Percentiles rank a stretch among this genome's conserved stretches.
Evolutionary conservation across 2,797 vertebrate species (phyloP).

Genomic region (Corythornis leucogaster): DNA sequence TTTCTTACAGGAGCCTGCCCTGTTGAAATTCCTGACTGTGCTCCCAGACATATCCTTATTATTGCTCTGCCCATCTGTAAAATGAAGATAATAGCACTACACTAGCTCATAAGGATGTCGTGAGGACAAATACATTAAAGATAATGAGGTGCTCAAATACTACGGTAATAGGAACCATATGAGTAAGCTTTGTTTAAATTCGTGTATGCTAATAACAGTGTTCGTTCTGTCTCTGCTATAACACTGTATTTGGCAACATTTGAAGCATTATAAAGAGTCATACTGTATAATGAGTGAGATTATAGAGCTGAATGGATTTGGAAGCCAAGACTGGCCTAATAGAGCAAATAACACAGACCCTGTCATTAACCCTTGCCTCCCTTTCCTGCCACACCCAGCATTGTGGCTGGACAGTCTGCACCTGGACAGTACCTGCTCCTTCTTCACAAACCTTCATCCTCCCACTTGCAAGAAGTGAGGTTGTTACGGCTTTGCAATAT

Average conservation of each 20-base stretch:
- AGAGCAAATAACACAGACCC: neutral
- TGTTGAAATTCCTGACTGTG: constrained; percentile 13
- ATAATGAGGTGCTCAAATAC: constrained; percentile 39
- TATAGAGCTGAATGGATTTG: constrained; percentile 43
- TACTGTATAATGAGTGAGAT: constrained; percentile 46
- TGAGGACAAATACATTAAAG: constrained; percentile 54
- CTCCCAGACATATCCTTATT: neutral
- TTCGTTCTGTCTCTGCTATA: neutral
- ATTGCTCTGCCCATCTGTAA: constrained; percentile 46
- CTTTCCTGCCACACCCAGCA: neutral
- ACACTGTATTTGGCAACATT: constrained; percentile 45
- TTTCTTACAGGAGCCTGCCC: neutral
- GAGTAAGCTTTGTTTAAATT: constrained; percentile 49
- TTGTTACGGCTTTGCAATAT: neutral
- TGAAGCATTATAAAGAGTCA: constrained; percentile 34
- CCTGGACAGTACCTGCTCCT: neutral
- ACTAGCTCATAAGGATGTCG: neutral
- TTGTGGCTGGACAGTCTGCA: accelerated
- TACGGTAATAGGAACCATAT: neutral
- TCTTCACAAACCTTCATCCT: neutral
- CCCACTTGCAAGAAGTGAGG: neutral
- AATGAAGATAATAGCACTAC: constrained; percentile 38
- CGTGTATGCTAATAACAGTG: constrained; percentile 37
- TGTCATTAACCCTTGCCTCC: constrained; percentile 43
- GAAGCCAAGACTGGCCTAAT: constrained; percentile 34